These are phyloP conservation scores for Cyanoramphus novaezelandiae DNA, from an alignment of 2,113 vertebrate species.

Conservation along the genomic window DNA sequence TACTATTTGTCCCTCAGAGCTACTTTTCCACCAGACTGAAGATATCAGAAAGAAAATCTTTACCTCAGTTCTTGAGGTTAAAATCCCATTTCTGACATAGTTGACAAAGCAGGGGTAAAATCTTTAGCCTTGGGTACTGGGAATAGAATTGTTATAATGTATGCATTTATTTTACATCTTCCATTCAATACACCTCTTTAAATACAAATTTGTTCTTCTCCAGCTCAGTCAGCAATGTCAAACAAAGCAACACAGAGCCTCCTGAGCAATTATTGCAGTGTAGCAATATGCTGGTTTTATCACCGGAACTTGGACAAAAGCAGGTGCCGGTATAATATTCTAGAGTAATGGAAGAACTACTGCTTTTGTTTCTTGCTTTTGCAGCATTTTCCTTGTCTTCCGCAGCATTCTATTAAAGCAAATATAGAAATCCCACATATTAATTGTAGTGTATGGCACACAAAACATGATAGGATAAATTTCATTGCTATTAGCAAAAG, in stretches of 20 bases:
- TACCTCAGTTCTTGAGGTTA: neutral
- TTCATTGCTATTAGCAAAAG: neutral
- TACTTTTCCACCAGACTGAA: neutral
- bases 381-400: neutral
- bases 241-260: neutral
- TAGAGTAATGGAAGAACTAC: neutral
- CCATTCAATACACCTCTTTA: neutral
- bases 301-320: neutral
- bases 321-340: neutral
- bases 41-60: neutral
- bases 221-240: neutral
- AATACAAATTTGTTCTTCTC: neutral
- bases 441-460: neutral
- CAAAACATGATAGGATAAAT: neutral
- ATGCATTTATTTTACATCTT: neutral
- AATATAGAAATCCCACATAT: neutral
- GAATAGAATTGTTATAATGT: rapidly evolving
- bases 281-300: neutral
- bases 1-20: neutral
- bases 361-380: neutral
- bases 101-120: neutral
- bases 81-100: neutral
- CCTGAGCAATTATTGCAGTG: neutral
- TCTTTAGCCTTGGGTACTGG: neutral
- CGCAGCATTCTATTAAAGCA: neutral